A percentile compares a stretch with the other conserved stretches of the same genome.
phyloP scores from a whole-genome alignment of 2,888 invertebrate genomes.

The Chymomyza amoena region DNA sequence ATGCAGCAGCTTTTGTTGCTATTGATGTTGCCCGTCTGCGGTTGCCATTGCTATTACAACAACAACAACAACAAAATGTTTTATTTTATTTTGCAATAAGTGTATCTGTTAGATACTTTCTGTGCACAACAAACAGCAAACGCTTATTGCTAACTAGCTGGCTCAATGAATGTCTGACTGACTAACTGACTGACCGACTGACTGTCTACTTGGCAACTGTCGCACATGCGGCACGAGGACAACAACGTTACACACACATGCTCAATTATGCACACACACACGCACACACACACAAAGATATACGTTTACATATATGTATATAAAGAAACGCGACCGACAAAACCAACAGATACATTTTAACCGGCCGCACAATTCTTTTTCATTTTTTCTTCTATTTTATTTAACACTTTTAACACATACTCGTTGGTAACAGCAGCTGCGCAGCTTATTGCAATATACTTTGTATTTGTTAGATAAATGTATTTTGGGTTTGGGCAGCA shows the following conservation, averaged over 20 bases:
- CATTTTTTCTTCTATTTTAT: constrained; percentile 8
- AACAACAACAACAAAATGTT: not conserved
- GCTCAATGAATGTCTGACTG: not conserved
- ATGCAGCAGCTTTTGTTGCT: constrained; percentile 19
- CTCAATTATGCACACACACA: not conserved
- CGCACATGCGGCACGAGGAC: constrained; percentile 37
- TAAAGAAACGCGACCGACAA: constrained; percentile 26
- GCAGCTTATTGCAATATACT: constrained; percentile 20
- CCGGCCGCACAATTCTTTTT: constrained; percentile 8
- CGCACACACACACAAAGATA: constrained; percentile 11
- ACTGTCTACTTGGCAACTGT: constrained; percentile 20
- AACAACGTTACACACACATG: not conserved
- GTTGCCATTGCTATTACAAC: not conserved
- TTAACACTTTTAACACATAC: not conserved
- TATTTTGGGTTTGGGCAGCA: constrained; percentile 31
- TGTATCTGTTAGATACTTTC: constrained; percentile 36
- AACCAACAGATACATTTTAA: constrained; percentile 2
- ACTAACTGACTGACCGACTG: not conserved
- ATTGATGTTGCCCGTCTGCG: constrained; percentile 4
- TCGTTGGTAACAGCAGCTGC: not conserved
- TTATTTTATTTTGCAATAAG: constrained; percentile 24
- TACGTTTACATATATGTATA: constrained; percentile 22
- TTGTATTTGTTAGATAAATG: constrained; percentile 26
- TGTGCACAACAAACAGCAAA: not conserved
- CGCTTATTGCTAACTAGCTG: not conserved